Conservation (phyloP, 2,113 vertebrate species). For the Nycticryphes semicollaris region DNA sequence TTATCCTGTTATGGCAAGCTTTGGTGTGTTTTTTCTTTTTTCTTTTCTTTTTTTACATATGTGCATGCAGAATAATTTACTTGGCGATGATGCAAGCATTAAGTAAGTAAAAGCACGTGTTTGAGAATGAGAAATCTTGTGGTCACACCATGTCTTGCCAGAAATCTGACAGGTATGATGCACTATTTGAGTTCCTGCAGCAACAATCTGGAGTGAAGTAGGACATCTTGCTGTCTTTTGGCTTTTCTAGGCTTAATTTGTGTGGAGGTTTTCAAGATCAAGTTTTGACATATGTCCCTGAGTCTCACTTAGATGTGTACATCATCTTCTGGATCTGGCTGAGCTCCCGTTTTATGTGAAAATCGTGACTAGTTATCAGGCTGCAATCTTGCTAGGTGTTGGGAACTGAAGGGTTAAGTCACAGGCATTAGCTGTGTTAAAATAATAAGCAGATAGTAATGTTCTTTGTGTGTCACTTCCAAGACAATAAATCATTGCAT, state of each 20-base stretch:
- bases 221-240: background rate
- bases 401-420: background rate
- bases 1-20: background rate
- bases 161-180: background rate
- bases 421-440: background rate
- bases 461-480: background rate
- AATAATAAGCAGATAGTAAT: background rate
- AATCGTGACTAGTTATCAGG: background rate
- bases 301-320: background rate
- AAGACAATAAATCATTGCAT: background rate
- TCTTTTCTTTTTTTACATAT: background rate
- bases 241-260: background rate
- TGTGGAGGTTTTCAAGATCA: background rate
- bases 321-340: background rate
- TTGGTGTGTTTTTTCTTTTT: no score
- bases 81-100: background rate
- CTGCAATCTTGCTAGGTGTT: background rate
- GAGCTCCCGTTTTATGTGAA: background rate
- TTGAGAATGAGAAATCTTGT: background rate
- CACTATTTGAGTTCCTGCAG: background rate
- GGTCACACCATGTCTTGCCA: fast-evolving
- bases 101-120: background rate
- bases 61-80: no score
- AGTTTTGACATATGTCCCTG: background rate
- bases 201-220: background rate